These are phyloP conservation scores for Heteropelma amictum DNA, from an alignment of 2,888 invertebrate species.

Conservation along the genomic window DNA sequence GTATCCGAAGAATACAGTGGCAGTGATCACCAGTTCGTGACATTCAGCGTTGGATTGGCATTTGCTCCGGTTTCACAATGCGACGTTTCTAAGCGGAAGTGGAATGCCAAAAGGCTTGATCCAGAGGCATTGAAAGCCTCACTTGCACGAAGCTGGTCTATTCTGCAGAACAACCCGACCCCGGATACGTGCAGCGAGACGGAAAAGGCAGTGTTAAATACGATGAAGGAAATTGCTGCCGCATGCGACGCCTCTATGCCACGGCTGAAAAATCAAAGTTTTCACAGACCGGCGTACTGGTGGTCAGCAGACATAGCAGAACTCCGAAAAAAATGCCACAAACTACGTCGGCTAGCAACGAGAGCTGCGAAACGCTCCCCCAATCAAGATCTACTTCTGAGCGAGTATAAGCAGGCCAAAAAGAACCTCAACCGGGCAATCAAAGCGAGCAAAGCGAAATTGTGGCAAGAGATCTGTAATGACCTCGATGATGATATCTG, in stretches of 20 bases:
- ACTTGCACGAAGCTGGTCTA: too few relatives aligned
- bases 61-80: not conserved
- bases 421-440: not conserved
- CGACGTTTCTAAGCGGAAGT: not conserved
- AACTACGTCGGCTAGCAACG: not conserved
- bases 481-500: not conserved
- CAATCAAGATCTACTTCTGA: not conserved
- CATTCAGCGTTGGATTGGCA: not conserved
- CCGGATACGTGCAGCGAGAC: not conserved
- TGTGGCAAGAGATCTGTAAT: not conserved
- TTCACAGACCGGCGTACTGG: not conserved
- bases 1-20: constrained; percentile 27
- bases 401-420: not conserved
- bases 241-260: not conserved
- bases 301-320: not conserved
- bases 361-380: too few relatives aligned
- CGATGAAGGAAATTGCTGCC: not conserved
- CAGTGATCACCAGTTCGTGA: constrained; percentile 44
- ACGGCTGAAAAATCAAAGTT: not conserved
- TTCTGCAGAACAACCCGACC: not conserved
- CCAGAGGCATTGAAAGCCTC: too few relatives aligned
- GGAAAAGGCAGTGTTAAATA: not conserved
- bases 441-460: not conserved
- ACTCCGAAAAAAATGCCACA: not conserved
- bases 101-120: constrained; percentile 26